Conservation (phyloP, 2,888 invertebrate genomes). For the Pterostichus niger region DNA sequence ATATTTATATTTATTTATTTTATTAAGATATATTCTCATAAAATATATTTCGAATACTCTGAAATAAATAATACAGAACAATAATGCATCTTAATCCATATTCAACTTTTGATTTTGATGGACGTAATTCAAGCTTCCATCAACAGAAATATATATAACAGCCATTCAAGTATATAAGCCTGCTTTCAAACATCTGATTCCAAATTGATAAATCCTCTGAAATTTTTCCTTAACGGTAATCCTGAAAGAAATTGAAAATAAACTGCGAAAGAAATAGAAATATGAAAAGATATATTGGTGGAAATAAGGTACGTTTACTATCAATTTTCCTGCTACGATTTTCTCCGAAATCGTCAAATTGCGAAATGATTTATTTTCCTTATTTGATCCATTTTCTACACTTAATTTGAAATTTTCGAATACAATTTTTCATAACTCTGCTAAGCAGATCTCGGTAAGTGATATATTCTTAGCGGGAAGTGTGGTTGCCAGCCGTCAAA, state of each 20-base stretch:
- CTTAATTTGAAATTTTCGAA: too few relatives aligned
- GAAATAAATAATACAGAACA: too few relatives aligned
- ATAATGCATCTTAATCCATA: neutral
- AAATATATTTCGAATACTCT: too few relatives aligned
- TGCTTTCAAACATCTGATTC: slow-evolving; percentile 12
- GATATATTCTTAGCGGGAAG: too few relatives aligned
- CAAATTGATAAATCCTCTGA: slow-evolving; percentile 14
- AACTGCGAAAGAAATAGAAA: slow-evolving; percentile 21
- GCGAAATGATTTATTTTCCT: slow-evolving; percentile 5
- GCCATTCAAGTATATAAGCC: slow-evolving; percentile 6
- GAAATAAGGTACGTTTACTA: slow-evolving; percentile 12
- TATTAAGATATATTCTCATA: too few relatives aligned
- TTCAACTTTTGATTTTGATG: neutral
- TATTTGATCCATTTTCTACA: neutral
- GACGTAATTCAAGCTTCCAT: neutral
- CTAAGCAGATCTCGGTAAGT: too few relatives aligned
- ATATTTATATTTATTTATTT: too few relatives aligned
- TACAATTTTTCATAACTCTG: too few relatives aligned
- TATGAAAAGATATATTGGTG: slow-evolving; percentile 14
- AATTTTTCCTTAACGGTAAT: slow-evolving; percentile 29
- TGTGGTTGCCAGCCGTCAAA: too few relatives aligned
- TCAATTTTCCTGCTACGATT: slow-evolving; percentile 5
- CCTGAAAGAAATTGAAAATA: slow-evolving; percentile 41
- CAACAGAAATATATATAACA: slow-evolving; percentile 26
- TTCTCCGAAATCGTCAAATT: neutral